Conservation (phyloP, 2,797 vertebrate genomes). For the Phyllotis vaccarum region DNA sequence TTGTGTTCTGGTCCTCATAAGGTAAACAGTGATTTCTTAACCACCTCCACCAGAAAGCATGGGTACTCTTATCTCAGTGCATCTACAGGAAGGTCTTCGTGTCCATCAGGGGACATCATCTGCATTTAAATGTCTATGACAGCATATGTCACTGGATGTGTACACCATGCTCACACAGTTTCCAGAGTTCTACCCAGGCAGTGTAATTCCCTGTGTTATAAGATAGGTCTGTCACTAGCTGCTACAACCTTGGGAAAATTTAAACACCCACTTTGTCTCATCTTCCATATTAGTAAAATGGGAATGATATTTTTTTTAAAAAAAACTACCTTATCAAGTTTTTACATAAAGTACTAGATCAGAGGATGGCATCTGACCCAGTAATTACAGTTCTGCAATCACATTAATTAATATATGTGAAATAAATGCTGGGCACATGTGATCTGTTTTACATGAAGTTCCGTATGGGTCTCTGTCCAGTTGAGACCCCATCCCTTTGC, state of each 20-base stretch:
- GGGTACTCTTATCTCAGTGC: no score
- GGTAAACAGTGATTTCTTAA: background rate
- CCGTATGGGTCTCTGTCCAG: background rate
- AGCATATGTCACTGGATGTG: fast-evolving
- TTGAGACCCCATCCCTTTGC: background rate
- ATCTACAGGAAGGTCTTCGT: background rate
- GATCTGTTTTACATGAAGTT: background rate
- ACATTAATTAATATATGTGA: background rate
- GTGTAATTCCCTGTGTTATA: background rate
- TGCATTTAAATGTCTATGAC: background rate
- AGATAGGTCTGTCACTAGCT: background rate
- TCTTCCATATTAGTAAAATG: background rate
- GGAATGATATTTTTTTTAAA: background rate
- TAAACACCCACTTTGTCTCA: background rate
- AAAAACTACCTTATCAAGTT: background rate
- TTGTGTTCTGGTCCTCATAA: background rate
- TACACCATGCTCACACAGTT: fast-evolving
- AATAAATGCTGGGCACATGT: background rate
- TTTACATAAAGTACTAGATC: background rate
- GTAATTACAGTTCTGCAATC: background rate
- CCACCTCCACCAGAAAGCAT: no score
- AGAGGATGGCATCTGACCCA: background rate
- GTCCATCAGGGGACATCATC: background rate
- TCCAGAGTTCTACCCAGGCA: background rate
- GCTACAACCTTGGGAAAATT: background rate